Evolutionary conservation across 2,113 vertebrate genomes (phyloP), one percentile per base, ranked within the genome.

Genomic region (Lycocorax pyrrhopterus): DNA sequence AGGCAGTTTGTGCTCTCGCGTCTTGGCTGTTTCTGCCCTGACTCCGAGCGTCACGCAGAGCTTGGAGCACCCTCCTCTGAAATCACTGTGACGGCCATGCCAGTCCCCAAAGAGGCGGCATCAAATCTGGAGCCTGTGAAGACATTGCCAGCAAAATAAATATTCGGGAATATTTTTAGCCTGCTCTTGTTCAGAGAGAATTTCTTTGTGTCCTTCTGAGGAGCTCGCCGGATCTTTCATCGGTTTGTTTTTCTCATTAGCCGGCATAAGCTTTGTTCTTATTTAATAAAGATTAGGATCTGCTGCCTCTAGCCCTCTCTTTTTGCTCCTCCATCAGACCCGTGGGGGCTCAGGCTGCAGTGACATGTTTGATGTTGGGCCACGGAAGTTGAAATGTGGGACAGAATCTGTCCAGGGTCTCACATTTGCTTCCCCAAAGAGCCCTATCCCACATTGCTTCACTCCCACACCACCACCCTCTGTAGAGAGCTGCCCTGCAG

Each of bases 281-380:
- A 97, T 97, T 97, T 97, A 97, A 97, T 97, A 97, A 97, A 97
- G 97, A 97, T 97, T 97, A 97, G 96, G 93, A 97, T 97, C 97
- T 97, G 94, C 96, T 96, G 96, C 96, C 96, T 97, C 90, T 87
- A 97, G 96, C 93, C 96, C 87, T 96, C 94, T 97, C 96, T 93
- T 94, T 95, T 96, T 94, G 96, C 96, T 97, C 96, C 92, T 97
- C 97, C 21, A 13, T 95, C 91, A 95, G 96, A 85, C 83, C 96
- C 22, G 49, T 90, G 95, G 94, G 87, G 93, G 94, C 92, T 96
- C 82, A 60, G 92, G 66, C 95, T 97, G 93, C 93, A 93, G 78
- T 4, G 88, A 95, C 96, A 94, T 91, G 85, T 96, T 96, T 97
- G 96, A 96, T 96, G 94, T 96, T 2, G 37, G 88, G 72, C 79